Percentiles rank a stretch among this genome's conserved stretches.
Conservation (phyloP, 2,797 vertebrate genomes). For the Bothrops alternatus region DNA sequence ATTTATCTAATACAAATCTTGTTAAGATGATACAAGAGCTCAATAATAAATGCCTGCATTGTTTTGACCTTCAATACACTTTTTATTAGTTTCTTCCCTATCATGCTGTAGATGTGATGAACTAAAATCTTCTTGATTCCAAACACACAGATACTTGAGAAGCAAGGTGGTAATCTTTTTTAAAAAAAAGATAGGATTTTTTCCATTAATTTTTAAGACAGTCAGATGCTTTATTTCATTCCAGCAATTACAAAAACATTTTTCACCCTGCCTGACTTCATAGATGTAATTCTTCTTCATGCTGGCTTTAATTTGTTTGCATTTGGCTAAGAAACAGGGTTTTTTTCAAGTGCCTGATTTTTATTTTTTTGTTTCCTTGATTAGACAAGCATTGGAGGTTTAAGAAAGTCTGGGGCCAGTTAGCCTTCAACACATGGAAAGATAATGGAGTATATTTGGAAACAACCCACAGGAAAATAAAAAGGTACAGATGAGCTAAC, state of each 20-base stretch:
- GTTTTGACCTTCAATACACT: slow-evolving; percentile 32
- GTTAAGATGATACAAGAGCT: slow-evolving; percentile 22
- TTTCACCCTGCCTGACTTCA: slow-evolving; percentile 73
- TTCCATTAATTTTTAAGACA: slow-evolving; percentile 50
- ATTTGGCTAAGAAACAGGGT: slow-evolving; percentile 66
- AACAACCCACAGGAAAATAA: slow-evolving; percentile 17
- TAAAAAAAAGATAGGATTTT: slow-evolving; percentile 29
- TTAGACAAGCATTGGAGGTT: slow-evolving; percentile 47
- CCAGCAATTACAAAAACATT: slow-evolving; percentile 52
- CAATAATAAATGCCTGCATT: slow-evolving; percentile 53
- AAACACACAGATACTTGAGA: slow-evolving; percentile 19
- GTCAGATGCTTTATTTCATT: slow-evolving; percentile 58
- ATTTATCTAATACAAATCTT: background rate
- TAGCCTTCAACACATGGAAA: slow-evolving; percentile 55
- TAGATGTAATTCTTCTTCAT: slow-evolving; percentile 82
- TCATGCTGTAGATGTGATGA: background rate
- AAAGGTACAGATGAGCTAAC: slow-evolving; percentile 52
- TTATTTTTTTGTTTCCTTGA: slow-evolving; percentile 3
- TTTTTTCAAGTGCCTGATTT: slow-evolving; percentile 49
- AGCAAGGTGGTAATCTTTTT: background rate
- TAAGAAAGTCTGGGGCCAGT: slow-evolving; percentile 59
- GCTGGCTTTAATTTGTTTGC: slow-evolving; percentile 79
- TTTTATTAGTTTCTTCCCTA: background rate
- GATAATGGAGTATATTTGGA: slow-evolving; percentile 43
- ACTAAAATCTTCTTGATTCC: slow-evolving; percentile 38